Percentiles rank a stretch among this genome's conserved stretches.
Conservation (phyloP, 2,113 vertebrate genomes). For the Passer domesticus region DNA sequence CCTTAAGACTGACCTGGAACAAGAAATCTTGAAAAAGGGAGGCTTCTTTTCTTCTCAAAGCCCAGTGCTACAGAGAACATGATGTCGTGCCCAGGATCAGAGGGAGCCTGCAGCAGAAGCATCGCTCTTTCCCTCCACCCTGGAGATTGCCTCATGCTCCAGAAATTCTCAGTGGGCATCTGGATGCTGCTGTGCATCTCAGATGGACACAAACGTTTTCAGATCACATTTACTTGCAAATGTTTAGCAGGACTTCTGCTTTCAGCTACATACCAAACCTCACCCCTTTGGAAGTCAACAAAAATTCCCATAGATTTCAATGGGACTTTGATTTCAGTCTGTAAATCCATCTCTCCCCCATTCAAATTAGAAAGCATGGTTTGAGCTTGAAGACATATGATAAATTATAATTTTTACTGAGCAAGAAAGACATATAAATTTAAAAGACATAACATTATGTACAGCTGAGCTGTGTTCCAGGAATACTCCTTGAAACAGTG, state of each 20-base stretch:
- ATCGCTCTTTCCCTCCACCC: not conserved
- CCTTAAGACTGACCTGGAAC: not conserved
- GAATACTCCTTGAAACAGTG: not conserved
- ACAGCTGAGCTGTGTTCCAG: not conserved
- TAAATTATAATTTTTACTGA: not conserved
- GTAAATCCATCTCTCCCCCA: not conserved
- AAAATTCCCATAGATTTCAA: not conserved
- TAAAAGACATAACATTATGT: not conserved
- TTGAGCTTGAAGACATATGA: not conserved
- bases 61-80: not conserved
- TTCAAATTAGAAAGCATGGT: not conserved
- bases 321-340: not conserved
- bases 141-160: fast-evolving
- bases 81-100: fast-evolving
- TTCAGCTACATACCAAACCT: not conserved
- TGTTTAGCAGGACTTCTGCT: not conserved
- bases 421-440: not conserved
- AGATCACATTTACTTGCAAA: not conserved
- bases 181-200: not conserved
- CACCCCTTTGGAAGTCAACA: not conserved
- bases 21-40: not conserved
- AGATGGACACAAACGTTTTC: not conserved
- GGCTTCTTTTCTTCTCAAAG: not conserved
- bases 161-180: not conserved
- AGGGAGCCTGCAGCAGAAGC: not conserved